Base-by-base conservation (phyloP, 2,113 vertebrate genomes). In the Muntiacus muntjak region DNA sequence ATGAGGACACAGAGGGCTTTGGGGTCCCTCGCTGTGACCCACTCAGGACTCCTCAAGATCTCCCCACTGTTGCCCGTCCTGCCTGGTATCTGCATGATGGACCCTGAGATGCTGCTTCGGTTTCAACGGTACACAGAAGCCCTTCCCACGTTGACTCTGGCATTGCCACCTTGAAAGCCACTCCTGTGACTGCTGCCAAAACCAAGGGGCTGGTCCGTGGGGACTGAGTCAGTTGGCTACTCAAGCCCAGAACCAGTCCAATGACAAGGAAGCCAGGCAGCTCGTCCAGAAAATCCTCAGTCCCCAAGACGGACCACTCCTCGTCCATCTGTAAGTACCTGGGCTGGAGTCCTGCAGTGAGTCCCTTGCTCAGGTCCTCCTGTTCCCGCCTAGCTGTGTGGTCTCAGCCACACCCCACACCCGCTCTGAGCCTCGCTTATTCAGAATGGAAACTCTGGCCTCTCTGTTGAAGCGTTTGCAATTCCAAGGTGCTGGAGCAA, bases 1-100 rank as follows among this genome's bases (percentile, higher is more conserved):
- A 54, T 21, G 50, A 54, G 19, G 30, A 82, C 19, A 54, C 79
- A n/a, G 45, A 50, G 13, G 43, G 26, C 14, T 47, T 30, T 30
- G 7, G 26, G 45, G 45, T 79, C 45, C 7, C 43, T 47, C 0
- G 0, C 45, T 0, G 0, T 0, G 15, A 47, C 45, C 76, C 26
- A 47, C 14, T 43, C 23, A 28, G 3, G 26, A 30, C 76, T 28
- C 6, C 79, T n/a, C 30, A 23, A 23, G 30, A 25, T 54, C 50
- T 12, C 19, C 30, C 17, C 79, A 8, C 7, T 33, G 33, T 21
- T 82, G 79, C 30, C 50, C 3, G 9, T 33, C 28, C 30, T 19
- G 47, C 17, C 45, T 25, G 17, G 19, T 82, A 54, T 82, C 79
- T 54, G 50, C 79, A 23, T 33, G 19, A 21, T 82, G 47, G 47